Base-by-base conservation (phyloP, 2,888 invertebrate genomes). In the Leistus spinibarbis region DNA sequence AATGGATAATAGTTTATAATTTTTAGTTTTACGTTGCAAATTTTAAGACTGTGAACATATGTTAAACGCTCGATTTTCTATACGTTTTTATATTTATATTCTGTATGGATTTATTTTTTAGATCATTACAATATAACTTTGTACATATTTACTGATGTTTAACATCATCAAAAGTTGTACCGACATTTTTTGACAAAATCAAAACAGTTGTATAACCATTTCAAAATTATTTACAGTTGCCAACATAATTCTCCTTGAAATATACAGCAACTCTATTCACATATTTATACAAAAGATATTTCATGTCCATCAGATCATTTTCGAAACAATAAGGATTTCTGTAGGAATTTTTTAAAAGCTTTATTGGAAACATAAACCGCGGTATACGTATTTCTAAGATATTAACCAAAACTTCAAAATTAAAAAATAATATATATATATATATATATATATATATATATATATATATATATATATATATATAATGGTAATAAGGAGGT, bases 1-100 rank as follows among this genome's bases (percentile, higher is more conserved):
- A 69, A 40, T 23, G 16, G 27, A 62, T 40, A 40, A 40, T 10
- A 27, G 16, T 20, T 66, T 24, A 54, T 54, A 54, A 72, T 53
- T 72, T 56, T 66, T 66, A 65, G 62, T 54, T 71, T 71, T 65
- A 57, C 20, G 53, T 67, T 60, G 66, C 24, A 17, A 73, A 54
- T 56, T 66, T 72, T 56, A 72, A 73, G 73, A 73, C 73, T 73
- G 73, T 67, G 54, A 71, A 71, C 54, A 57, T 57, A 57, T 57
- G 17, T 40, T 40, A 5, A 40, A 10, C 40, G 40, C 40, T 40
- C 40, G 40, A 40, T 40, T 4, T 13, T 7, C 7, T 10, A 40
- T 40, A 40, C 7, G 40, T 40, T 40, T n/a, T 54, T 63, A 63
- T 70, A 70, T 70, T 70, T 70, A 70, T 70, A 63, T 70, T 19